Evolutionary conservation across 2,113 vertebrate genomes (phyloP).

Genomic region (Amazona vittata): DNA sequence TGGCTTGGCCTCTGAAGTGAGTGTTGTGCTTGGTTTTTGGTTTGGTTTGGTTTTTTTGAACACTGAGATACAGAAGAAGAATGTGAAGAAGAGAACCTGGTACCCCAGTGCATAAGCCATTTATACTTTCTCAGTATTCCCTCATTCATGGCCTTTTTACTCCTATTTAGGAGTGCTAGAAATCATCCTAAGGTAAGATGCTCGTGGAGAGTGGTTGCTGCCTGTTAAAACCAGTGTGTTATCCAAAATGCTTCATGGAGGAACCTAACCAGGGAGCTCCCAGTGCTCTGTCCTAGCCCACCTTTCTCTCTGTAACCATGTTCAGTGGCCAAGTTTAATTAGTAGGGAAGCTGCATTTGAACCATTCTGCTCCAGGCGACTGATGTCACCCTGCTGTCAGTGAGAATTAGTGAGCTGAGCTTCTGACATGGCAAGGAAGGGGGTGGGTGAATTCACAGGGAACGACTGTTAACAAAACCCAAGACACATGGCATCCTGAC

Average conservation of each 20-base stretch:
- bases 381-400: background rate
- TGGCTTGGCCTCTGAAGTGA: background rate
- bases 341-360: background rate
- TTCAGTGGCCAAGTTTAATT: background rate
- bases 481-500: background rate
- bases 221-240: background rate
- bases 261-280: background rate
- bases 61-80: background rate
- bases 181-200: background rate
- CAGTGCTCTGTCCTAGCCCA: background rate
- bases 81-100: background rate
- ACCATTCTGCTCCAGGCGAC: background rate
- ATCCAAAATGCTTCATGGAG: background rate
- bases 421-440: background rate
- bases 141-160: background rate
- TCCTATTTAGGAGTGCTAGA: background rate
- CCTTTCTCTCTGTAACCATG: background rate
- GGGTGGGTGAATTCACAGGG: background rate
- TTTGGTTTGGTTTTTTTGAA: background rate
- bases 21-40: background rate
- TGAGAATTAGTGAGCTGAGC: background rate
- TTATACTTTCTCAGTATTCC: background rate
- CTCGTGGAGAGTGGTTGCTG: background rate
- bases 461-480: background rate
- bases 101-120: background rate